Evolutionary conservation across 2,113 vertebrate species (phyloP).

Genomic region (Python bivittatus): DNA sequence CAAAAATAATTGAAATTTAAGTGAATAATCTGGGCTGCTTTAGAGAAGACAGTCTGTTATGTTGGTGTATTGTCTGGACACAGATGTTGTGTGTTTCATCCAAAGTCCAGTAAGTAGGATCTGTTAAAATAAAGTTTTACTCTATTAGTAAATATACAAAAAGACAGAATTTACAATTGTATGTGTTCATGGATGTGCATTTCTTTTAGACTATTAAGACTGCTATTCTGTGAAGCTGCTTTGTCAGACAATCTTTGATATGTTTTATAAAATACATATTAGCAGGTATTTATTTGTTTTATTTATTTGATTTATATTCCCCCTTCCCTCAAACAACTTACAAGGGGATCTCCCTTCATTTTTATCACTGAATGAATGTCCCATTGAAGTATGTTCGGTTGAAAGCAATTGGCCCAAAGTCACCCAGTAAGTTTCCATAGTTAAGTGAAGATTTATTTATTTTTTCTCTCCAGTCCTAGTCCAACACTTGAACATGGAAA

Average conservation of each 20-base stretch:
- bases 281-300: not conserved
- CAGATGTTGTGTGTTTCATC: not conserved
- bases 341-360: not conserved
- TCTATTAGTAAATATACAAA: not conserved
- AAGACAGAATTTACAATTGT: not conserved
- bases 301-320: not conserved
- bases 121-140: not conserved
- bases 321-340: not conserved
- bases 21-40: not conserved
- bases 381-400: not conserved
- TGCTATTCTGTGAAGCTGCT: not conserved
- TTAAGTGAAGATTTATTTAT: too few species aligned
- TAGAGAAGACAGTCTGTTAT: not conserved
- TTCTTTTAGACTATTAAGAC: not conserved
- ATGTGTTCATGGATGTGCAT: not conserved
- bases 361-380: not conserved
- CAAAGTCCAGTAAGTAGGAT: not conserved
- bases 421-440: not conserved
- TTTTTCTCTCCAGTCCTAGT: not conserved
- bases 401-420: not conserved
- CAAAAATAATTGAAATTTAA: not conserved
- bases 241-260: not conserved
- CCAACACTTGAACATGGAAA: not conserved
- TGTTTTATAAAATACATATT: not conserved
- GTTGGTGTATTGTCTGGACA: not conserved